Base-by-base conservation (phyloP, 2,113 vertebrate species). In the Salminus brasiliensis region DNA sequence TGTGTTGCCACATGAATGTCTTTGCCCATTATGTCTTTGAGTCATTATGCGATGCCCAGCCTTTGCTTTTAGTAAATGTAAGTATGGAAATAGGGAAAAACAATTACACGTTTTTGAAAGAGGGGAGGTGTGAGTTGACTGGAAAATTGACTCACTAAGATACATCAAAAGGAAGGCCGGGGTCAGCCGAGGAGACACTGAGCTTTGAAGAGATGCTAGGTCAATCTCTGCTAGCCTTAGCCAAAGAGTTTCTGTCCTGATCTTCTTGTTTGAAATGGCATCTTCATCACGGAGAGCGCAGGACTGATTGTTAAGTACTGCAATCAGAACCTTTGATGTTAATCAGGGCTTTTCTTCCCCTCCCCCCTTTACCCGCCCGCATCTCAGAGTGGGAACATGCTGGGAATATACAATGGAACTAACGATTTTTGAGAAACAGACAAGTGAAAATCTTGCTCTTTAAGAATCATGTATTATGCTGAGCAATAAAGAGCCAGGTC, bases 241-340 rank as follows among this genome's bases (percentile, higher is more conserved):
- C 76, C 65, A 49, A 49, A 57, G 62, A 69, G 76, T 53, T 78
- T 41, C 41, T 78, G 76, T 78, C 65, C 65, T 78, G 23, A 59
- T 53, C 65, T 36, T 57, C 65, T 78, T 57, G 65, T 78, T 78
- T 45, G 76, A 78, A 77, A 70, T 78, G 65, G 65, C 76, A 70
- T 57, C 65, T 76, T 67, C 32, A 71, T 81, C 83, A 55, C 62
- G 74, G 76, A 77, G 74, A 87, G 86, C 74, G 81, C 65, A 67
- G 67, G 73, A 12, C 85, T 91, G 90, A 91, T 92, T 92, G 89
- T 91, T 72, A 85, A 92, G 91, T 91, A 88, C 84, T 84, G 86
- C 90, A 90, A 91, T 92, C 89, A 91, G 86, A 90, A 80, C 80
- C 90, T 88, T 89, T 88, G 88, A 89, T 88, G 87, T 87, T 91